phyloP scores from a whole-genome alignment of 2,797 vertebrate genomes.

The Oryzias sinensis region DNA sequence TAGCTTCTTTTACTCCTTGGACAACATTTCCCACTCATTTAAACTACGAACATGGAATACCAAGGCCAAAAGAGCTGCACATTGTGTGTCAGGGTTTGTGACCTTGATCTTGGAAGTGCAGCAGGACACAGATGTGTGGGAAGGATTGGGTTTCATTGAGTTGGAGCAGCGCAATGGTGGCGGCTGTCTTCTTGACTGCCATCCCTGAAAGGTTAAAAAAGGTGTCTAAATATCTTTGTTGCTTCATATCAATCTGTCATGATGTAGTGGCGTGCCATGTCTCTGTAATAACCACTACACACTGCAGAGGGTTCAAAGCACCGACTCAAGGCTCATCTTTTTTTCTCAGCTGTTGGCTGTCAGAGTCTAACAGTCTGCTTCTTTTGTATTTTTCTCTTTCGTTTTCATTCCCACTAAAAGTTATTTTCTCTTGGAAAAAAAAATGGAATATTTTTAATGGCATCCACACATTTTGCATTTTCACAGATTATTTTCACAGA shows the following conservation, averaged over 20 bases:
- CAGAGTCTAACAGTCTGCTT: constrained; percentile 22
- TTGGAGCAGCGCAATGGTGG: constrained; percentile 11
- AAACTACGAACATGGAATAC: no score
- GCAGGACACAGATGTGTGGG: constrained; percentile 1
- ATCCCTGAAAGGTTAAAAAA: constrained; percentile 29
- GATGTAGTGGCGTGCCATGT: constrained; percentile 7
- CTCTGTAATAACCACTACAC: constrained; percentile 20
- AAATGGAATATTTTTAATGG: no score
- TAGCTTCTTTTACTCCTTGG: no score
- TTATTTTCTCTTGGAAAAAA: no score
- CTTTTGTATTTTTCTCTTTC: constrained; percentile 9
- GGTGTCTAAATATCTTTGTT: constrained; percentile 27
- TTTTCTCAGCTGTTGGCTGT: constrained; percentile 24
- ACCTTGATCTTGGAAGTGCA: constrained; percentile 16
- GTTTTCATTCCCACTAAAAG: no score
- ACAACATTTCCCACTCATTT: no score
- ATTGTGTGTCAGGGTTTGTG: neutral
- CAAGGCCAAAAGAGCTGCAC: no score
- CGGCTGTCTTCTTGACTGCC: constrained; percentile 41
- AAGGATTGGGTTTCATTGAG: constrained; percentile 21
- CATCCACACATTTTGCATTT: no score
- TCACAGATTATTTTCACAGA: no score
- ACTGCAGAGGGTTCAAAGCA: constrained; percentile 15
- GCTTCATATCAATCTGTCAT: constrained; percentile 26
- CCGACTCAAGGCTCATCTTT: constrained; percentile 30